These are phyloP conservation scores for Muraenolepis orangiensis DNA, from an alignment of 2,797 vertebrate species.

Conservation along the genomic window DNA sequence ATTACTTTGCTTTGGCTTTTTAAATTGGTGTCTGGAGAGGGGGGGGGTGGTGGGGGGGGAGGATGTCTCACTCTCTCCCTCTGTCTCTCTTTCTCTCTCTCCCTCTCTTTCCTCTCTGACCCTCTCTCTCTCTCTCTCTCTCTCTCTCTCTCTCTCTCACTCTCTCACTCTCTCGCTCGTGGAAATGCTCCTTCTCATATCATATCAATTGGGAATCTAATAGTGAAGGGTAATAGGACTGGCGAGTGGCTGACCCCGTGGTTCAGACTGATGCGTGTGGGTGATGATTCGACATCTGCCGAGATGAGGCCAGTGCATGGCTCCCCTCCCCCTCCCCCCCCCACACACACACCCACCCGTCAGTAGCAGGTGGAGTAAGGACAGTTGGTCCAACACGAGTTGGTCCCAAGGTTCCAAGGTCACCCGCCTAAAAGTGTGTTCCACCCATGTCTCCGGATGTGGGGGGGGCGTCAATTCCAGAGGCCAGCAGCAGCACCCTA, in stretches of 20 bases:
- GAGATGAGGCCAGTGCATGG: constrained; percentile 26
- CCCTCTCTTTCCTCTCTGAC: constrained; percentile 17
- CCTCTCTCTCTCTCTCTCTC: constrained; percentile 17
- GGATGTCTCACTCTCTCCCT: constrained; percentile 13
- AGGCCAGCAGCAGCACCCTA: too few species aligned
- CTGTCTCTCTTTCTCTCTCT: constrained; percentile 20
- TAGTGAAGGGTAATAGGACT: constrained; percentile 53
- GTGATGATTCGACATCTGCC: constrained; percentile 41
- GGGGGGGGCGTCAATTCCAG: too few species aligned
- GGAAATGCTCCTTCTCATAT: constrained; percentile 33
- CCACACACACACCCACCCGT: background rate
- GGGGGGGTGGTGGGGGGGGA: background rate
- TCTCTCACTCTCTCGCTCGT: constrained; percentile 19
- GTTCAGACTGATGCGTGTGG: constrained; percentile 30
- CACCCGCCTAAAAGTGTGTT: too few species aligned
- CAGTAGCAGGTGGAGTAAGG: too few species aligned
- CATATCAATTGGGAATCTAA: constrained; percentile 67
- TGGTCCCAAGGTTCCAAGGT: too few species aligned
- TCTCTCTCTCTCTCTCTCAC: constrained; percentile 16
- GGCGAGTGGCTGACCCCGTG: constrained; percentile 50
- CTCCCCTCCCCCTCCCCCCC: background rate
- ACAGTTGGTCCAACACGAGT: too few species aligned
- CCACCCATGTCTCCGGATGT: too few species aligned
- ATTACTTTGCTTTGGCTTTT: constrained; percentile 68
- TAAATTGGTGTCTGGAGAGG: constrained; percentile 65